Evolutionary conservation across 2,888 invertebrate species (phyloP).

Genomic region (Cerceris rybyensis): DNA sequence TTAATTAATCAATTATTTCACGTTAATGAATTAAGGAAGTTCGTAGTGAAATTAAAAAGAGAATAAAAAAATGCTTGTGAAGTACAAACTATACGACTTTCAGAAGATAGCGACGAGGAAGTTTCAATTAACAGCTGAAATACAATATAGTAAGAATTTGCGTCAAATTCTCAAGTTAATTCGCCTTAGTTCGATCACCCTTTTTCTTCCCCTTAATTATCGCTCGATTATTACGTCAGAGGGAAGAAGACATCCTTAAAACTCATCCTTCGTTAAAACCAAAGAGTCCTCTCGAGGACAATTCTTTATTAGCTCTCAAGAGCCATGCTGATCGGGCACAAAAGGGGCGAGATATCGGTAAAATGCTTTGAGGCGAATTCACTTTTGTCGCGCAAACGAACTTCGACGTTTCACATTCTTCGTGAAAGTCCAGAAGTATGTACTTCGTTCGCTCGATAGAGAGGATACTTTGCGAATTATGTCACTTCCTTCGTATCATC

Average conservation of each 20-base stretch:
- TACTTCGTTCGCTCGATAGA: not conserved
- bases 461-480: not conserved
- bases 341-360: constrained; percentile 5
- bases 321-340: not conserved
- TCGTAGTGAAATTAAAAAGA: too few species aligned
- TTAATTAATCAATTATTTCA: too few species aligned
- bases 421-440: not conserved
- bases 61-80: too few species aligned
- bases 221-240: not conserved
- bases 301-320: constrained; percentile 3
- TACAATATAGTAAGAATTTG: too few species aligned
- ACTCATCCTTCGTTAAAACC: not conserved
- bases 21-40: too few species aligned
- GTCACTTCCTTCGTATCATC: not conserved
- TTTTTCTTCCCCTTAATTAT: not conserved
- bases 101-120: too few species aligned
- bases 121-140: too few species aligned
- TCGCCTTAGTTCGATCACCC: too few species aligned
- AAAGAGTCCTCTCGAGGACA: constrained; percentile 2
- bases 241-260: constrained; percentile 1
- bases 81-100: too few species aligned
- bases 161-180: too few species aligned
- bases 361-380: not conserved
- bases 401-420: constrained; percentile 1
- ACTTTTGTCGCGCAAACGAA: constrained; percentile 1